Base-by-base conservation (phyloP, 2,797 vertebrate genomes). In the Thamnophis elegans region DNA sequence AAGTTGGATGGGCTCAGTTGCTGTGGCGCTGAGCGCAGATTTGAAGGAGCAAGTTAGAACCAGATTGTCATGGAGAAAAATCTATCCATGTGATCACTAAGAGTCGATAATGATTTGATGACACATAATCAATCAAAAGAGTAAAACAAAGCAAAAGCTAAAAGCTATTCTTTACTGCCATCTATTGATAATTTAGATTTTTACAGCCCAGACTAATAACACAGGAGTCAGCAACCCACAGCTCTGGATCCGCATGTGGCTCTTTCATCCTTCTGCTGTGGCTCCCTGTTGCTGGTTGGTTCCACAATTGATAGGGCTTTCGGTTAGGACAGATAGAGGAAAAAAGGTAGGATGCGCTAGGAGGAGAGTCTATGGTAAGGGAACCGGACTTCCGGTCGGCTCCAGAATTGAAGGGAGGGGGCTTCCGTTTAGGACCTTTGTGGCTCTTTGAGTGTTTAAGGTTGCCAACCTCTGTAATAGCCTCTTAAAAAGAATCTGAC, bases 401-500 rank as follows among this genome's bases (percentile, higher is more conserved):
- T 51, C 47, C 47, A 5, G 6, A 51, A 51, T 51, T 51, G 47
- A 51, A 51, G 1, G 4, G 42, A 4, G 47, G 47, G 47, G 47
- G 47, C 5, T 51, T 51, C 47, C 47, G 47, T 51, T 51, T 51
- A 51, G 47, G 47, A 51, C 47, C 47, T 51, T 51, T 51, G 47
- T 51, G 47, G 47, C 47, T 51, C 47, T 51, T 51, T 51, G 47
- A 51, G 47, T 51, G 47, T 51, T 51, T 51, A 51, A 51, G 47
- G 47, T 51, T 51, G 47, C 47, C 6, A 7, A 51, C 47, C 47
- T 47, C 47, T 51, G 5, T 51, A 51, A 51, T 95, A 97, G 95
- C 94, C 97, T 97, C 97, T 97, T 97, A 97, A 97, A 98, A 98
- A 97, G 97, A 96, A 85, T 51, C 91, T 95, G 93, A 94, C 93